phyloP scores from a whole-genome alignment of 2,888 invertebrate species.

The Lithophane ornitopus region DNA sequence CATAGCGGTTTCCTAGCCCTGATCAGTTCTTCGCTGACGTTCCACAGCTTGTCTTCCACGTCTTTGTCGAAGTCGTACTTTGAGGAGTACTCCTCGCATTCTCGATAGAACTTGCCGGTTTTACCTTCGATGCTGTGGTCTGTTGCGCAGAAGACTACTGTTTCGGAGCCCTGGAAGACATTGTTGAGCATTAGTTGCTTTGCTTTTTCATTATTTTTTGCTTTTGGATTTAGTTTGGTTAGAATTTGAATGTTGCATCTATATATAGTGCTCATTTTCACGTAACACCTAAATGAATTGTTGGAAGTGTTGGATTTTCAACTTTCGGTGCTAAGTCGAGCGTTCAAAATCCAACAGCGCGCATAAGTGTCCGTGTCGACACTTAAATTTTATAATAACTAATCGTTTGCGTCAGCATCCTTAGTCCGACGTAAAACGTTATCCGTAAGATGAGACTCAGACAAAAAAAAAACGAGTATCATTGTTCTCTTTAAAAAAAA shows the following conservation, averaged over 20 bases:
- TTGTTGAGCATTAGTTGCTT: neutral
- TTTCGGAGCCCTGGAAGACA: constrained; percentile 93
- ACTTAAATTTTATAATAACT: neutral
- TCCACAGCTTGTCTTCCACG: constrained; percentile 93
- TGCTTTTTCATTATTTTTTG: neutral
- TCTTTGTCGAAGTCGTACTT: constrained; percentile 91
- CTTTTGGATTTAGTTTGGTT: neutral
- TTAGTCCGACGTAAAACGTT: neutral
- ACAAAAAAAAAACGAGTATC: neutral
- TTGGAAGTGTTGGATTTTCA: neutral
- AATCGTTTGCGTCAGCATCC: neutral
- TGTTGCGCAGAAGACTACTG: constrained; percentile 94
- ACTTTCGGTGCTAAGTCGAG: no score
- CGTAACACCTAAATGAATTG: neutral
- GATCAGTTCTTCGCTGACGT: constrained; percentile 91
- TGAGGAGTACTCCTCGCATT: constrained; percentile 92
- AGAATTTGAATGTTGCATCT: neutral
- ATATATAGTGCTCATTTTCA: neutral
- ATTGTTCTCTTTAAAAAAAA: neutral
- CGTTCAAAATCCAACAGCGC: neutral
- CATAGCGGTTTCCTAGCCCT: constrained; percentile 83
- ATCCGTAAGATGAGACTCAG: neutral
- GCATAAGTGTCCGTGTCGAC: neutral
- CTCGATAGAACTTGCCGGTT: constrained; percentile 94
- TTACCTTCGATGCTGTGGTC: constrained; percentile 91